These are phyloP conservation scores for Rhizoglyphus robini DNA, from an alignment of 1,140 invertebrate genomes.

Conservation along the genomic window DNA sequence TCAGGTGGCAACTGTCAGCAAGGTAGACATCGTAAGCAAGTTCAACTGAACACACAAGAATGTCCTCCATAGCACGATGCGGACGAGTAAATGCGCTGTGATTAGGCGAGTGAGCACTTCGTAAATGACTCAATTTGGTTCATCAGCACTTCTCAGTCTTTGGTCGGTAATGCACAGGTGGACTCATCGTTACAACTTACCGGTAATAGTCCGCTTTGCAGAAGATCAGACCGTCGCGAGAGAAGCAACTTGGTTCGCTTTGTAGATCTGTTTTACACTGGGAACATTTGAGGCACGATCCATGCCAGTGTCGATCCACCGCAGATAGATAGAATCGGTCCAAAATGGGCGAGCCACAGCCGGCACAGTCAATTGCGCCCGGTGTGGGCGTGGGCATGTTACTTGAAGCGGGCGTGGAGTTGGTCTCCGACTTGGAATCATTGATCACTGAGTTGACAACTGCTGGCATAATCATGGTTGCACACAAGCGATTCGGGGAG, in stretches of 20 bases:
- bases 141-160: too few relatives aligned
- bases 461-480: too few relatives aligned
- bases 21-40: too few relatives aligned
- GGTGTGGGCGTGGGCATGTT: background rate
- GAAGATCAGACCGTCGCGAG: slow-evolving; percentile 82
- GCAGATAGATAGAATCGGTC: slow-evolving; percentile 77
- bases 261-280: slow-evolving; percentile 71
- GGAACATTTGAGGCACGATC: slow-evolving; percentile 58
- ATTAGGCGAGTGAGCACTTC: too few relatives aligned
- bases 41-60: too few relatives aligned
- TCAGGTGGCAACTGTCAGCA: too few relatives aligned
- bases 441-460: background rate
- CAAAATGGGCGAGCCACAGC: slow-evolving; percentile 64
- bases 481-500: too few relatives aligned
- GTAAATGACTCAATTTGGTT: too few relatives aligned
- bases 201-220: slow-evolving; percentile 96
- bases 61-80: too few relatives aligned
- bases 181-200: too few relatives aligned
- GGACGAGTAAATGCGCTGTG: too few relatives aligned
- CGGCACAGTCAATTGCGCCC: slow-evolving; percentile 48
- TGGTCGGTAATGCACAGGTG: too few relatives aligned
- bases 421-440: background rate
- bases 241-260: slow-evolving; percentile 81
- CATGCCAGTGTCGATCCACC: slow-evolving; percentile 78
- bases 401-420: background rate